Evolutionary conservation across 2,888 invertebrate genomes (phyloP).

Genomic region (Macrostomum cliftonense): DNA sequence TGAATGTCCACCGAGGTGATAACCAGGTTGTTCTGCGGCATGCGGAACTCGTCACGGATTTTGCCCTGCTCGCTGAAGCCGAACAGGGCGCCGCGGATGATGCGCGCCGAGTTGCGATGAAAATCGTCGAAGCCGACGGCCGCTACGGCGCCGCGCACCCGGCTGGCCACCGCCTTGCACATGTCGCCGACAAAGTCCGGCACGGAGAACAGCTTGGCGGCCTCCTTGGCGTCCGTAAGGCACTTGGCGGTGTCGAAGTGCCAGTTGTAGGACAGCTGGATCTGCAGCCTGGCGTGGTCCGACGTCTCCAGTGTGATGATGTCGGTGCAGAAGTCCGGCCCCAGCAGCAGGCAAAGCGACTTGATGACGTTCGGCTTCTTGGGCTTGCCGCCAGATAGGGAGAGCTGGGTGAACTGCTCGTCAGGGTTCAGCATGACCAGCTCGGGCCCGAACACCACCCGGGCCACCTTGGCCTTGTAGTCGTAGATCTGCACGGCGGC

Average conservation of each 20-base stretch:
- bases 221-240: conserved; percentile 18
- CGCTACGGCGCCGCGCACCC: conserved; percentile 40
- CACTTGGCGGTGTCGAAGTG: conserved; percentile 12
- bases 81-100: conserved; percentile 41
- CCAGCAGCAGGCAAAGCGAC: conserved; percentile 39
- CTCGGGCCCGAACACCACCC: conserved; percentile 42
- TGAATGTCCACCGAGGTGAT: conserved; percentile 42
- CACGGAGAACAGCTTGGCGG: conserved; percentile 40
- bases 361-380: conserved; percentile 41
- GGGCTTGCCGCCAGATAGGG: conserved; percentile 40
- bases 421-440: conserved; percentile 42
- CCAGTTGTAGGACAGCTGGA: conserved; percentile 43
- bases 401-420: conserved; percentile 42
- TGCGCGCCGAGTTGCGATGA: conserved; percentile 41
- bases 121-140: conserved; percentile 41
- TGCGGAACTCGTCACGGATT: conserved; percentile 34
- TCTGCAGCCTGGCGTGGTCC: conserved; percentile 40
- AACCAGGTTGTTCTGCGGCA: conserved; percentile 38
- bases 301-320: conserved; percentile 41
- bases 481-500: conserved; percentile 42
- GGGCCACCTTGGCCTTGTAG: conserved; percentile 41
- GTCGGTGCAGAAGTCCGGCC: conserved; percentile 42
- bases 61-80: conserved; percentile 38
- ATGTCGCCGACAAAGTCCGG: conserved; percentile 43
- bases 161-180: conserved; percentile 41